Conservation (phyloP, 2,113 vertebrate species). For the Pangasianodon gigas region DNA sequence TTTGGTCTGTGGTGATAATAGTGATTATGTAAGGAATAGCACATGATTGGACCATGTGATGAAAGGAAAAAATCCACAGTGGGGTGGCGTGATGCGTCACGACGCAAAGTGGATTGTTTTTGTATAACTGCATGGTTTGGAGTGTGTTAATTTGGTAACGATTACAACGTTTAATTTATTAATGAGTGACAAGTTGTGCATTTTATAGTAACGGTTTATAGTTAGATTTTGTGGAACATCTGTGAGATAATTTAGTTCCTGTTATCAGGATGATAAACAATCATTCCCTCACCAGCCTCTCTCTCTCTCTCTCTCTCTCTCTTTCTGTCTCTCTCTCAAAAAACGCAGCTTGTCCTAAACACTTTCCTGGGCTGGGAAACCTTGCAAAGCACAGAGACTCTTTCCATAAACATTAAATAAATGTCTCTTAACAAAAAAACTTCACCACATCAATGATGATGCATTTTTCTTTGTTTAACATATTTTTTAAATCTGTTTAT, state of each 20-base stretch:
- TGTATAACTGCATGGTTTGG: no score
- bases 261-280: no score
- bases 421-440: no score
- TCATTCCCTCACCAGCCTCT: background rate
- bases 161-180: no score
- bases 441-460: background rate
- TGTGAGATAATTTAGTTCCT: no score
- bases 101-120: no score
- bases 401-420: background rate
- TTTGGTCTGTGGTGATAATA: background rate
- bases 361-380: no score
- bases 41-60: background rate
- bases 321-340: no score
- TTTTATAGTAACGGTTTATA: no score
- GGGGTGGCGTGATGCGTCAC: background rate
- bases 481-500: background rate
- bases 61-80: background rate
- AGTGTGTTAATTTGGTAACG: no score
- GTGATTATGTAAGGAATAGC: background rate
- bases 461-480: background rate
- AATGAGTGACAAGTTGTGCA: no score
- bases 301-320: background rate
- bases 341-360: no score
- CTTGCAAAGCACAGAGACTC: background rate
- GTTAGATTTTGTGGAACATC: background rate